Percentiles rank a stretch among this genome's conserved stretches.
phyloP scores from a whole-genome alignment of 1,140 invertebrate species.

The Calliopsis andreniformis region DNA sequence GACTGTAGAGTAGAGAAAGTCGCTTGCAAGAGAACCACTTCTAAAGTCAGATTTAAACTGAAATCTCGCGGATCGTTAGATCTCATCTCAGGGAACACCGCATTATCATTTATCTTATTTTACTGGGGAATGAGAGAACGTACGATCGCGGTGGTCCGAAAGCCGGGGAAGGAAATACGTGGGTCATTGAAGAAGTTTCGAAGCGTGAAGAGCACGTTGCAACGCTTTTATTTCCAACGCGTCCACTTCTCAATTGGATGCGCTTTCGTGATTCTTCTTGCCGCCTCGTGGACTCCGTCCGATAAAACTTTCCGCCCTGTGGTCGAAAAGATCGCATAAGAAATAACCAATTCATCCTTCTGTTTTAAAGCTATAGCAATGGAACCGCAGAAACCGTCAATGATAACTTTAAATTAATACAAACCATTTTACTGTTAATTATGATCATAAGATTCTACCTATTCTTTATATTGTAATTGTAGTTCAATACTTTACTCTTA shows the following conservation, averaged over 20 bases:
- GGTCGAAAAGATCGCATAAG: not conserved
- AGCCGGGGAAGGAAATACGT: not conserved
- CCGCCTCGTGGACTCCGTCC: not conserved
- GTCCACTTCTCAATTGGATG: not conserved
- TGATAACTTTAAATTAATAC: no score
- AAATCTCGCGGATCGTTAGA: conserved; percentile 5
- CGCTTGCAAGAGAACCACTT: not conserved
- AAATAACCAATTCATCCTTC: no score
- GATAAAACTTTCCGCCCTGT: not conserved
- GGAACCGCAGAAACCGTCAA: no score
- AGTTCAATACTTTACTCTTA: no score
- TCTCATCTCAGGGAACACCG: not conserved
- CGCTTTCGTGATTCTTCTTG: not conserved
- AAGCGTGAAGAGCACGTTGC: not conserved
- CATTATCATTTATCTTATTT: conserved; percentile 4
- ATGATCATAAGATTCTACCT: no score
- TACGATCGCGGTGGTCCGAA: not conserved
- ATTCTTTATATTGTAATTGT: no score
- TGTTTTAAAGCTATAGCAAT: no score
- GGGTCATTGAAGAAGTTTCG: not conserved
- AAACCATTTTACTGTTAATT: no score
- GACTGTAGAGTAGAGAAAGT: not conserved
- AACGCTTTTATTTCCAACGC: not conserved
- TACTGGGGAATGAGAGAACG: not conserved
- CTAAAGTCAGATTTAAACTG: not conserved